phyloP scores from a whole-genome alignment of 2,113 vertebrate species.

The Lontra canadensis region DNA sequence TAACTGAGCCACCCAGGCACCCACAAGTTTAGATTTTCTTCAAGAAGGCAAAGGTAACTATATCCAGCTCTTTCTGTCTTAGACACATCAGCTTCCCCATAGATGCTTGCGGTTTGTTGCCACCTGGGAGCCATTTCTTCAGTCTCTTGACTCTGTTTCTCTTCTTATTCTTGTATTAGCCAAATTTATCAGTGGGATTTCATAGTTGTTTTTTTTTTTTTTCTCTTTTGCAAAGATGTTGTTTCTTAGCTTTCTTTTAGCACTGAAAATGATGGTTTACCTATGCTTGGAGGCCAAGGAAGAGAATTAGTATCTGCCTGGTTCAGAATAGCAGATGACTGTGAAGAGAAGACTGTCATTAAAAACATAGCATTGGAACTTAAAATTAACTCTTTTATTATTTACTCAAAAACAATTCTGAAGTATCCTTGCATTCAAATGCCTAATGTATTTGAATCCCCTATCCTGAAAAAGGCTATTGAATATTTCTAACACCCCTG shows the following conservation, averaged over 20 bases:
- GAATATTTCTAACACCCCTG: background rate
- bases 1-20: background rate
- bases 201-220: background rate
- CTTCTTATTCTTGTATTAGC: background rate
- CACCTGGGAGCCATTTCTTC: background rate
- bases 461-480: background rate
- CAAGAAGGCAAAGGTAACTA: background rate
- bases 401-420: background rate
- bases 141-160: background rate
- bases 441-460: background rate
- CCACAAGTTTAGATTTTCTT: background rate
- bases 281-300: background rate
- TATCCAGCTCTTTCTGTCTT: background rate
- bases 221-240: background rate
- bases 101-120: background rate
- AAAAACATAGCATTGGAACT: background rate
- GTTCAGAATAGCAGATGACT: background rate
- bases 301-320: too few relatives aligned
- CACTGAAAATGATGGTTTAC: background rate
- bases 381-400: background rate
- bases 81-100: background rate
- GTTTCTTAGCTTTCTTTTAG: background rate
- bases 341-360: background rate
- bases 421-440: background rate
- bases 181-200: background rate